Conservation (phyloP, 2,113 vertebrate genomes). For the Stictonetta naevosa region DNA sequence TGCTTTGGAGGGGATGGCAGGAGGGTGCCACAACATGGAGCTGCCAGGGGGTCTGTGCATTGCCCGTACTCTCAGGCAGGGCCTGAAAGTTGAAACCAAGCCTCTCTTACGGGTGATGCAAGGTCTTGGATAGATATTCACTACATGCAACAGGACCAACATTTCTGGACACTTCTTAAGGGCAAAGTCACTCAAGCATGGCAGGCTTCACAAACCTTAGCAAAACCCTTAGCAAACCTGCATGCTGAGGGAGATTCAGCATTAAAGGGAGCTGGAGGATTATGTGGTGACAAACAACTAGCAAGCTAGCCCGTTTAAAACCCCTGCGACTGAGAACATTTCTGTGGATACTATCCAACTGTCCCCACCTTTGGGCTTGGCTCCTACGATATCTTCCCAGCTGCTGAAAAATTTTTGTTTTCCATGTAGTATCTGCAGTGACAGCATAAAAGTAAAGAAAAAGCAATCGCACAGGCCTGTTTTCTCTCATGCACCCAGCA, state of each 20-base stretch:
- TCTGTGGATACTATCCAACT: not conserved
- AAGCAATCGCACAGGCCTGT: not conserved
- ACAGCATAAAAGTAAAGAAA: not conserved
- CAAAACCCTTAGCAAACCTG: not conserved
- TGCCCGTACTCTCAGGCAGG: rapidly evolving
- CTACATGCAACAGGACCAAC: not conserved
- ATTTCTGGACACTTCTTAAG: not conserved
- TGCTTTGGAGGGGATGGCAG: not conserved
- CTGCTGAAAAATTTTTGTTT: not conserved
- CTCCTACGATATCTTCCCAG: not conserved
- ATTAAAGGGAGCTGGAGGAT: not conserved
- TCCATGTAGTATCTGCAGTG: not conserved
- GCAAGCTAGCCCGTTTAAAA: not conserved
- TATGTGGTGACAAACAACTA: not conserved
- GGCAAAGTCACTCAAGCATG: not conserved
- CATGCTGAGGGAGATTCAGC: not conserved
- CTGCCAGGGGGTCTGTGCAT: not conserved
- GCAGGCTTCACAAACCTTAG: not conserved
- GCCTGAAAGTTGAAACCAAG: not conserved
- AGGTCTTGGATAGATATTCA: not conserved
- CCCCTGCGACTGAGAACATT: not conserved
- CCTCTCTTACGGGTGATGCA: not conserved
- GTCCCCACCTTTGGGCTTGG: not conserved
- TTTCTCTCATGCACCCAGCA: not conserved
- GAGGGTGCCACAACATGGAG: not conserved